A percentile compares a stretch with the other conserved stretches of the same genome.
Evolutionary conservation across 2,888 invertebrate species (phyloP).

Genomic region (Standfussiana lucernea): DNA sequence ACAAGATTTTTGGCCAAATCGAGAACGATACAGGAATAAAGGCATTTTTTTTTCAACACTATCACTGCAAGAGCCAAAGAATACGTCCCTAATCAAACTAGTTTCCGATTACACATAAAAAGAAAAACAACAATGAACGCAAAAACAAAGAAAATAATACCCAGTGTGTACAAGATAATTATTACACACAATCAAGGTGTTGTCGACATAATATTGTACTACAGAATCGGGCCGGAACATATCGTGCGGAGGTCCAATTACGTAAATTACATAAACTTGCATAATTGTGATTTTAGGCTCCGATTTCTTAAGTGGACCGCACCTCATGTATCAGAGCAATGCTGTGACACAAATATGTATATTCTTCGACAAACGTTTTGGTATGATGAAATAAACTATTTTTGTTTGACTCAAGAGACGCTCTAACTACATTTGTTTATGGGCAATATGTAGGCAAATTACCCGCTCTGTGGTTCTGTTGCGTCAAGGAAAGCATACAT

Average conservation of each 20-base stretch:
- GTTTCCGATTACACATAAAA: slow-evolving; percentile 26
- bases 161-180: slow-evolving; percentile 45
- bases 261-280: slow-evolving; percentile 70
- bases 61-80: background rate
- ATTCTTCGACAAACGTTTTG: slow-evolving; percentile 26
- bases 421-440: slow-evolving; percentile 30
- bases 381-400: slow-evolving; percentile 18
- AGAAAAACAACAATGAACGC: slow-evolving; percentile 56
- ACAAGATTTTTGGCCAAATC: background rate
- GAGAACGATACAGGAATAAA: background rate
- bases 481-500: slow-evolving; percentile 16
- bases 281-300: slow-evolving; percentile 56
- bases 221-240: slow-evolving; percentile 78
- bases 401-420: slow-evolving; percentile 20
- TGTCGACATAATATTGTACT: slow-evolving; percentile 69
- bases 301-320: slow-evolving; percentile 27
- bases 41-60: background rate
- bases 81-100: slow-evolving; percentile 17
- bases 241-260: slow-evolving; percentile 74
- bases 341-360: slow-evolving; percentile 7
- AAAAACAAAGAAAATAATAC: slow-evolving; percentile 54
- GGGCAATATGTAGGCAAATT: slow-evolving; percentile 33
- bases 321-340: slow-evolving; percentile 41
- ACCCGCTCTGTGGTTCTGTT: slow-evolving; percentile 1
- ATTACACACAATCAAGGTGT: slow-evolving; percentile 41